Conservation (phyloP, 2,888 invertebrate species). For the Omphaloscelis lunosa region DNA sequence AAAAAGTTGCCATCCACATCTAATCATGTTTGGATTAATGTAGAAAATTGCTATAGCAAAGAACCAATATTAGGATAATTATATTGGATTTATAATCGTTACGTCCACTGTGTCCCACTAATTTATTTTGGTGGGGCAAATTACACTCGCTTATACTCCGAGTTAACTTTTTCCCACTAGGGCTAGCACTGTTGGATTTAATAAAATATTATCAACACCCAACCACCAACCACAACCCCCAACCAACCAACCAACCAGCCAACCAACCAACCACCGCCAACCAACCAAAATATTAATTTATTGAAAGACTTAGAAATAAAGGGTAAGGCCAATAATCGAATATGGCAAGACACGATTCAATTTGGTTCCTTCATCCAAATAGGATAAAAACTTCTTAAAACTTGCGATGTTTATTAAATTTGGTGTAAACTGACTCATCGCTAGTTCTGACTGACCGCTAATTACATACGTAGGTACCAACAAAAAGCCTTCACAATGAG, state of each 20-base stretch:
- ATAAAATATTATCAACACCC: neutral
- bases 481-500: slow-evolving; percentile 34
- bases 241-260: neutral
- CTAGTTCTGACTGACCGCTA: slow-evolving; percentile 19
- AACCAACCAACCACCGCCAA: neutral
- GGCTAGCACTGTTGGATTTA: neutral
- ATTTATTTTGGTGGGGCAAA: neutral
- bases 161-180: no score
- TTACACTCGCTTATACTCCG: neutral
- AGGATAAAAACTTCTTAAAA: neutral
- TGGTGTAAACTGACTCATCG: slow-evolving; percentile 27
- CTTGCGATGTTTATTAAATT: neutral
- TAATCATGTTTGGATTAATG: neutral
- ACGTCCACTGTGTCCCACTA: neutral
- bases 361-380: neutral
- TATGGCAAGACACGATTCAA: neutral
- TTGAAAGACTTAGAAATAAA: neutral
- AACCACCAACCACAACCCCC: neutral
- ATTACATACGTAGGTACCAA: slow-evolving; percentile 18
- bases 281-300: neutral
- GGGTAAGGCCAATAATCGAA: neutral
- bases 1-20: slow-evolving; percentile 13
- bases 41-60: neutral
- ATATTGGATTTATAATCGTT: no score
- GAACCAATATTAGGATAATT: neutral